Evolutionary conservation across 2,888 invertebrate genomes (phyloP).

Genomic region (Lydus trimaculatus): DNA sequence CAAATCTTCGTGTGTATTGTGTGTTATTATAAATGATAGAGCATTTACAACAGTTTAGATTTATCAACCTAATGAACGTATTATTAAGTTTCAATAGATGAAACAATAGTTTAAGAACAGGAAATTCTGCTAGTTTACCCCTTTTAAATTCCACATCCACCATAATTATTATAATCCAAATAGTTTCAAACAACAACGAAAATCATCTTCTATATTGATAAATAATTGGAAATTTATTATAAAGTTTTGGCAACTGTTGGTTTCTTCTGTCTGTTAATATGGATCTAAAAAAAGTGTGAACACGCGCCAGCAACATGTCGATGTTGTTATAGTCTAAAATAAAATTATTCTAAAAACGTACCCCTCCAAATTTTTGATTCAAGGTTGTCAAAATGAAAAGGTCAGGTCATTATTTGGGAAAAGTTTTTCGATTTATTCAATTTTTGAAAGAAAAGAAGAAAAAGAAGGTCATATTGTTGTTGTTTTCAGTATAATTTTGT

Average conservation of each 20-base stretch:
- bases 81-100: neutral
- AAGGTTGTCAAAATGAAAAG: too few species aligned
- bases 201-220: neutral
- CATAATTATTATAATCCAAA: neutral
- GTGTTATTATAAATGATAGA: too few species aligned
- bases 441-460: too few species aligned
- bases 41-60: too few species aligned
- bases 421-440: too few species aligned
- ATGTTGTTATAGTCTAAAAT: neutral
- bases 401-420: too few species aligned
- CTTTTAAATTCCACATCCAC: neutral
- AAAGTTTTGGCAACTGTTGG: neutral
- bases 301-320: neutral
- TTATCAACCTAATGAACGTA: too few species aligned
- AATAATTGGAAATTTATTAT: neutral
- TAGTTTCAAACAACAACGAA: neutral
- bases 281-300: neutral
- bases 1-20: too few species aligned
- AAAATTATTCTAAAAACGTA: neutral
- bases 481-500: too few species aligned
- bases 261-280: neutral
- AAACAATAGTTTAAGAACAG: neutral
- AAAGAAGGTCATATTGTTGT: too few species aligned
- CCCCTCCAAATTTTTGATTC: too few species aligned
- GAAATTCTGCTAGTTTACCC: neutral